phyloP scores from a whole-genome alignment of 92 coral and sea anemone genomes.

The Epizoanthus ramosus region DNA sequence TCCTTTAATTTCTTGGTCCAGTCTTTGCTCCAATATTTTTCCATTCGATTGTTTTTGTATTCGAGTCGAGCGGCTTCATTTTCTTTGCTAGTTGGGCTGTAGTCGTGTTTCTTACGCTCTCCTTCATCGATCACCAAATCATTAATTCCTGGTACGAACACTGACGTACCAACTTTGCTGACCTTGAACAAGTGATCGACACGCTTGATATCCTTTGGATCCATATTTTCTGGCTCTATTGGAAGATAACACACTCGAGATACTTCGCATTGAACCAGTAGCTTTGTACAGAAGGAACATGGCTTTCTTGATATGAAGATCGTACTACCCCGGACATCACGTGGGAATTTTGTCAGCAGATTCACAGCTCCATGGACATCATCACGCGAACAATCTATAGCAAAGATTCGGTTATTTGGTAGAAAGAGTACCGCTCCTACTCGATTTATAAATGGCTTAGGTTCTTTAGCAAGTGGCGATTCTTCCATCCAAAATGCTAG shows the following conservation, averaged over 20 bases:
- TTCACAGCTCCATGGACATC: constrained; percentile 63
- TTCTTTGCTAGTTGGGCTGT: not conserved
- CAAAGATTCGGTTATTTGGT: constrained; percentile 57
- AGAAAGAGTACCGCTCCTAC: constrained; percentile 68
- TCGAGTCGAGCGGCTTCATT: not conserved
- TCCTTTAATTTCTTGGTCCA: constrained; percentile 33
- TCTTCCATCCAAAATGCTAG: constrained; percentile 60
- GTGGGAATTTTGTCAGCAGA: constrained; percentile 54
- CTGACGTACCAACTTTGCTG: constrained; percentile 60
- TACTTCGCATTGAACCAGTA: constrained; percentile 67
- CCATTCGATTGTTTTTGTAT: not conserved
- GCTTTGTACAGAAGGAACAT: constrained; percentile 69
- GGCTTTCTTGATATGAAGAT: constrained; percentile 71
- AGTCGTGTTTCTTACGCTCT: not conserved
- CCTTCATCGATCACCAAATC: not conserved
- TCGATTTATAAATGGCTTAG: no score
- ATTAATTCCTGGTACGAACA: constrained; percentile 52
- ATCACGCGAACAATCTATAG: constrained; percentile 67
- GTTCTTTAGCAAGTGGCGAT: constrained; percentile 30
- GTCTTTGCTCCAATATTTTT: not conserved
- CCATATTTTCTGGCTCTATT: constrained; percentile 56
- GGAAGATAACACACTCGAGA: constrained; percentile 64
- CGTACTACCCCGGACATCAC: constrained; percentile 45
- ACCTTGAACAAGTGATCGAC: constrained; percentile 64
- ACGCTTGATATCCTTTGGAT: constrained; percentile 24